Percentiles rank a stretch among this genome's conserved stretches.
Conservation (phyloP, 30 jellyfish, hydroid and myxozoan species). For the Turritopsis rubra region DNA sequence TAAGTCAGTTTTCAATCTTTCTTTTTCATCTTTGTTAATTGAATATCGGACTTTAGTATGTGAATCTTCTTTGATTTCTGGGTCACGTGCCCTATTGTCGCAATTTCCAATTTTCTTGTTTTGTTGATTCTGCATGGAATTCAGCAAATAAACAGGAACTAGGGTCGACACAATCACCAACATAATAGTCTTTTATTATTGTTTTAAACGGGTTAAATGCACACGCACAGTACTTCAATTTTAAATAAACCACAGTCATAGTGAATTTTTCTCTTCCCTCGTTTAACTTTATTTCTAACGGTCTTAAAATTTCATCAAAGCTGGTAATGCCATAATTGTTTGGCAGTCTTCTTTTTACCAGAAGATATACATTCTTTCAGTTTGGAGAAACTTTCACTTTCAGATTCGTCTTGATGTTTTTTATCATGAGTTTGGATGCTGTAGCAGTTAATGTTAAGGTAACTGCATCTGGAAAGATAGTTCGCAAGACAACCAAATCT, state of each 20-base stretch:
- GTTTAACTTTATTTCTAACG: background rate
- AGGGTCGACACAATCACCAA: background rate
- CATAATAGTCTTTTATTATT: background rate
- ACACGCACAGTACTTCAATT: background rate
- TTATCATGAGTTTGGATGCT: background rate
- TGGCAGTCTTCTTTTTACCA: background rate
- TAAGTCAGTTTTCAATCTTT: background rate
- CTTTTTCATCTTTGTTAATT: background rate
- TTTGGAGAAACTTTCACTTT: background rate
- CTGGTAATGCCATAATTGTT: background rate
- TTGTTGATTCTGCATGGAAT: background rate
- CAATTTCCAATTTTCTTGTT: background rate
- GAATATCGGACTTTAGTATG: background rate
- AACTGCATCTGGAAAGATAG: background rate
- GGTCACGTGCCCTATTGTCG: background rate
- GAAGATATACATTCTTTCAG: background rate
- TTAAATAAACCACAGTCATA: background rate
- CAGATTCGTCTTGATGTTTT: background rate
- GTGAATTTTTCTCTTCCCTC: background rate
- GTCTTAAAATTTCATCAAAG: background rate
- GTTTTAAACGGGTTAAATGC: background rate
- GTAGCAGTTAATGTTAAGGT: background rate
- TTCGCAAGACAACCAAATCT: background rate
- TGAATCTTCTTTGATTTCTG: background rate
- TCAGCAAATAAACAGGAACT: background rate